phyloP scores from a whole-genome alignment of 2,888 invertebrate species.

The Cosmia pyralina region DNA sequence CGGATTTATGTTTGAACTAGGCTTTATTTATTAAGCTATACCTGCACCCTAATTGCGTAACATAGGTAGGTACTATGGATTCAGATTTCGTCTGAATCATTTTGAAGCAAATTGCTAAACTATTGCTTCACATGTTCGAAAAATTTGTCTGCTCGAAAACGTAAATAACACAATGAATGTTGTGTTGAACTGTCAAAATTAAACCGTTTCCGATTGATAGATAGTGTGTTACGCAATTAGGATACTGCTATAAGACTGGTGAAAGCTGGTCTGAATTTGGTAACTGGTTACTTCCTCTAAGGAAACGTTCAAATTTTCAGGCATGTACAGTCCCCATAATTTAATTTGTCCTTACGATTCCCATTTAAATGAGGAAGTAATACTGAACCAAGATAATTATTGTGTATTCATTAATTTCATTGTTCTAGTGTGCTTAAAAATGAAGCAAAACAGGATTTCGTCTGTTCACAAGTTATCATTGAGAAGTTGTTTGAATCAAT shows the following conservation, averaged over 20 bases:
- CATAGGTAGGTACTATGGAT: too few relatives aligned
- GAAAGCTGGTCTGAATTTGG: neutral
- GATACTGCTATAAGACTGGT: neutral
- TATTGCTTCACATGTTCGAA: too few relatives aligned
- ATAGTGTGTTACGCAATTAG: too few relatives aligned
- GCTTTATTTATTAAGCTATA: neutral
- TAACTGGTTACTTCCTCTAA: neutral
- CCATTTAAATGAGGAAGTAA: constrained; percentile 31
- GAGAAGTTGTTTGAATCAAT: constrained; percentile 17
- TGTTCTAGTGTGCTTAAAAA: constrained; percentile 22
- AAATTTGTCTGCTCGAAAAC: too few relatives aligned
- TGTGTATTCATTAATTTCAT: neutral
- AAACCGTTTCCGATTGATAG: too few relatives aligned
- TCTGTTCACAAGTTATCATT: constrained; percentile 8
- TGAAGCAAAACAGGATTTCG: constrained; percentile 11
- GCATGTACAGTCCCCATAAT: neutral
- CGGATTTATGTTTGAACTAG: neutral
- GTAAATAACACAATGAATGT: too few relatives aligned
- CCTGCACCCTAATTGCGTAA: too few relatives aligned
- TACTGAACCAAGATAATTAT: neutral
- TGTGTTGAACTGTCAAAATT: too few relatives aligned
- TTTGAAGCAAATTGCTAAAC: too few relatives aligned
- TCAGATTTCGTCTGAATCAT: too few relatives aligned
- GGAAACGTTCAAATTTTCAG: neutral
- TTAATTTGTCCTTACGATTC: constrained; percentile 1